phyloP scores from a whole-genome alignment of 2,797 vertebrate genomes.

The Cossypha polioptera region DNA sequence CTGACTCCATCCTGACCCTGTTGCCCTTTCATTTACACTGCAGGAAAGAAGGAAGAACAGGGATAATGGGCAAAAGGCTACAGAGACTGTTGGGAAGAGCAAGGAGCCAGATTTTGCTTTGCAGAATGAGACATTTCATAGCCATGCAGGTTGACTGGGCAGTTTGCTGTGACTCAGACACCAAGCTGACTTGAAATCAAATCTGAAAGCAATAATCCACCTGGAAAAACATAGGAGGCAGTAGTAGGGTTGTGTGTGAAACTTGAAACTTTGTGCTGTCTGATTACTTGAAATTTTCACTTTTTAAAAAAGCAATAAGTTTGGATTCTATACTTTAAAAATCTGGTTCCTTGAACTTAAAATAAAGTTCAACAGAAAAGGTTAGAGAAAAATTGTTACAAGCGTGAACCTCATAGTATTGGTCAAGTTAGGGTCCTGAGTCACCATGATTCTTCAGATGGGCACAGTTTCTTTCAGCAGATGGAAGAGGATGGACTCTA shows the following conservation, averaged over 20 bases:
- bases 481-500: background rate
- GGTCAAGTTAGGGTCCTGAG: background rate
- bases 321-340: background rate
- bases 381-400: background rate
- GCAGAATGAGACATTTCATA: background rate
- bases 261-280: background rate
- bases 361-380: background rate
- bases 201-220: background rate
- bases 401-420: background rate
- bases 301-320: background rate
- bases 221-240: background rate
- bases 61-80: background rate
- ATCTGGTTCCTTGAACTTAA: background rate
- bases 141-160: background rate
- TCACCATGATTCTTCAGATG: background rate
- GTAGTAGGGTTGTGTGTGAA: background rate
- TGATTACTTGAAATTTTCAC: background rate
- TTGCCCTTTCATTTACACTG: background rate
- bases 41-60: background rate
- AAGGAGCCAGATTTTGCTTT: background rate
- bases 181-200: background rate
- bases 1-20: background rate
- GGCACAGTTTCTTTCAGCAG: background rate
- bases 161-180: background rate
- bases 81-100: background rate